These are phyloP conservation scores for Troglohyphantes excavatus DNA, from an alignment of 2,888 invertebrate species.

Conservation along the genomic window DNA sequence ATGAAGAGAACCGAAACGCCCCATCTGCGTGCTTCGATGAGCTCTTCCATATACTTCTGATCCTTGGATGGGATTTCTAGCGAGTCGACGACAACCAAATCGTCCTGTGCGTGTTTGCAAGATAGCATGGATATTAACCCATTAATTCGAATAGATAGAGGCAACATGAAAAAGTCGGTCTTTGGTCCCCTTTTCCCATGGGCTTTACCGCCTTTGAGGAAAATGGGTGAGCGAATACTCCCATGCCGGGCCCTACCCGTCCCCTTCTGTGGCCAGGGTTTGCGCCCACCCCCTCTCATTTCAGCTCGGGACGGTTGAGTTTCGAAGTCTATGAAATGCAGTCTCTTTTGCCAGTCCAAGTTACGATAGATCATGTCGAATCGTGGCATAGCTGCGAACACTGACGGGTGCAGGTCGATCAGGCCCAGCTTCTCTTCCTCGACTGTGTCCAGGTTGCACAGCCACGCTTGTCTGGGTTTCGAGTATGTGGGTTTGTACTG, in stretches of 20 bases:
- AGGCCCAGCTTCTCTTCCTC: constrained; percentile 90
- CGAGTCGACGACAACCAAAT: constrained; percentile 93
- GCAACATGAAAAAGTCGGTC: constrained; percentile 96
- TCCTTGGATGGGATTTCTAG: constrained; percentile 93
- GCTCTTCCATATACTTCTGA: constrained; percentile 88
- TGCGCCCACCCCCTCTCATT: constrained; percentile 92
- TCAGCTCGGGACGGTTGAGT: constrained; percentile 91
- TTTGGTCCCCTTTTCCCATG: constrained; percentile 96
- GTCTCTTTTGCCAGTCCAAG: constrained; percentile 48
- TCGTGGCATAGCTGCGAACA: constrained; percentile 80
- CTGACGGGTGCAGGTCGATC: constrained; percentile 92
- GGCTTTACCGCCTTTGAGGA: constrained; percentile 89
- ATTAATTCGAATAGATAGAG: constrained; percentile 88
- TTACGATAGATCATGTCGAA: constrained; percentile 60
- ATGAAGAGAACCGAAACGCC: constrained; percentile 97
- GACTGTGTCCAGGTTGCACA: constrained; percentile 90
- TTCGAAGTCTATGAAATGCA: constrained; percentile 86
- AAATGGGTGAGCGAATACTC: constrained; percentile 94
- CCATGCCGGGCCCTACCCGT: constrained; percentile 94
- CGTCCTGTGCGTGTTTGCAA: constrained; percentile 95
- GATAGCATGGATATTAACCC: constrained; percentile 93
- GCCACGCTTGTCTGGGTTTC: constrained; percentile 90
- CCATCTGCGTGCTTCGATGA: constrained; percentile 94
- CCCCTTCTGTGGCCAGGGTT: constrained; percentile 99
- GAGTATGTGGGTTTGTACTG: constrained; percentile 83